These are phyloP conservation scores for Gambelia wislizenii DNA, from an alignment of 2,797 vertebrate genomes.

Conservation along the genomic window DNA sequence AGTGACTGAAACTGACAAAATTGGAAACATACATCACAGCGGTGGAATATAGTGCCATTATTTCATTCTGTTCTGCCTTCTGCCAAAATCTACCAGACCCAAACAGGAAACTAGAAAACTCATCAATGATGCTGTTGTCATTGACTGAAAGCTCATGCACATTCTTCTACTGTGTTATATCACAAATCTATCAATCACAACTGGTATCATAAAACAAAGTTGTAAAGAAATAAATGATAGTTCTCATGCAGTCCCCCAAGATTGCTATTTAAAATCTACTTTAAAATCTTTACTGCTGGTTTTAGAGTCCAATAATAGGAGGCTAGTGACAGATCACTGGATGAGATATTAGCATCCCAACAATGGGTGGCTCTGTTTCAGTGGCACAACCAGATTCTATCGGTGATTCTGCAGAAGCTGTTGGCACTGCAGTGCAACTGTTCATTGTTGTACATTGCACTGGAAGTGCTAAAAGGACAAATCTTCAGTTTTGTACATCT, in stretches of 20 bases:
- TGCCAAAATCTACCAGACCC: neutral
- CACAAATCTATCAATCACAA: neutral
- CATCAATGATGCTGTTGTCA: neutral
- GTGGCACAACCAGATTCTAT: neutral
- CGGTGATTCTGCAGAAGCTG: neutral
- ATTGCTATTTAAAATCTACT: constrained; percentile 2
- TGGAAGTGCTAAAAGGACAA: neutral
- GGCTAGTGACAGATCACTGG: neutral
- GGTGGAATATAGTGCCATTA: neutral
- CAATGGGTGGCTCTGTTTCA: neutral
- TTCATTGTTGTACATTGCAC: neutral
- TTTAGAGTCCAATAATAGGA: constrained; percentile 22
- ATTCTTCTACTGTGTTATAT: constrained; percentile 26
- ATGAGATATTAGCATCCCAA: neutral
- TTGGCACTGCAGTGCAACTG: neutral
- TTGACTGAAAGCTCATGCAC: neutral
- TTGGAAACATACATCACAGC: neutral
- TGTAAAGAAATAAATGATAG: neutral
- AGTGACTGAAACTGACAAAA: neutral
- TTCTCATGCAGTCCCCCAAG: neutral
- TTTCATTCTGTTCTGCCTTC: neutral
- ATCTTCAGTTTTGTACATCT: neutral
- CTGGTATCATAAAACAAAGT: neutral
- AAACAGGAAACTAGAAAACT: constrained; percentile 4
- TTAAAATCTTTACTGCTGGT: neutral